These are phyloP conservation scores for Takifugu flavidus DNA, from an alignment of 2,113 vertebrate genomes.

Conservation along the genomic window DNA sequence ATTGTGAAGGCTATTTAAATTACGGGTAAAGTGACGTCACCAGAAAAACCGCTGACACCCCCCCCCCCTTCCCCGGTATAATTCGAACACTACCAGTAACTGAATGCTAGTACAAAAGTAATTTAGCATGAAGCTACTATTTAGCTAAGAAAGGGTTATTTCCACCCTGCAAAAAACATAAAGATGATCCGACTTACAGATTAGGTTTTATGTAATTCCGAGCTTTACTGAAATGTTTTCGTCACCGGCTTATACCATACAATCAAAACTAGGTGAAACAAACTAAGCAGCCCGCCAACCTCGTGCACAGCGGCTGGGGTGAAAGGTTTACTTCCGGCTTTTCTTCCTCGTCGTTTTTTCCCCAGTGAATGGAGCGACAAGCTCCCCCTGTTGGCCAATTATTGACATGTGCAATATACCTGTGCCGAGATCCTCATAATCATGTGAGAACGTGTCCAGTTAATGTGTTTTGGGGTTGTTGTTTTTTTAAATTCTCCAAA, in stretches of 20 bases:
- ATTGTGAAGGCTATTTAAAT: too few species aligned
- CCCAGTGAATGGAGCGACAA: rapidly evolving
- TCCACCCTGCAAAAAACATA: not conserved
- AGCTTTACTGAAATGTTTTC: not conserved
- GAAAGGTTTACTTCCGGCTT: slow-evolving; percentile 30
- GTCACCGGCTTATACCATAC: not conserved
- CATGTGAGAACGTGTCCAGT: too few species aligned
- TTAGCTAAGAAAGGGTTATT: slow-evolving; percentile 12
- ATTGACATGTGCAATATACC: not conserved
- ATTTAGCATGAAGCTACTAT: slow-evolving; percentile 44
- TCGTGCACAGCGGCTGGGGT: slow-evolving; percentile 43
- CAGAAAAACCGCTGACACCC: not conserved
- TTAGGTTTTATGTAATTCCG: slow-evolving; percentile 4
- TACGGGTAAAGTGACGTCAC: too few species aligned
- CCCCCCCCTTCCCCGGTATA: not conserved
- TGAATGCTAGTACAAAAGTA: not conserved
- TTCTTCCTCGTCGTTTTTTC: slow-evolving; percentile 32
- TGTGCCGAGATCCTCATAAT: too few species aligned
- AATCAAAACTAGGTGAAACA: slow-evolving; percentile 13
- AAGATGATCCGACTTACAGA: slow-evolving; percentile 30
- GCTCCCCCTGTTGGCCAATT: slow-evolving; percentile 13
- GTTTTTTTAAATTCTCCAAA: too few species aligned
- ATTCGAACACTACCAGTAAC: not conserved
- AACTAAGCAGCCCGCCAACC: slow-evolving; percentile 62
- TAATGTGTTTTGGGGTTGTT: too few species aligned